These are phyloP conservation scores for Tamandua tetradactyla DNA, from an alignment of 2,797 vertebrate genomes.

Conservation along the genomic window DNA sequence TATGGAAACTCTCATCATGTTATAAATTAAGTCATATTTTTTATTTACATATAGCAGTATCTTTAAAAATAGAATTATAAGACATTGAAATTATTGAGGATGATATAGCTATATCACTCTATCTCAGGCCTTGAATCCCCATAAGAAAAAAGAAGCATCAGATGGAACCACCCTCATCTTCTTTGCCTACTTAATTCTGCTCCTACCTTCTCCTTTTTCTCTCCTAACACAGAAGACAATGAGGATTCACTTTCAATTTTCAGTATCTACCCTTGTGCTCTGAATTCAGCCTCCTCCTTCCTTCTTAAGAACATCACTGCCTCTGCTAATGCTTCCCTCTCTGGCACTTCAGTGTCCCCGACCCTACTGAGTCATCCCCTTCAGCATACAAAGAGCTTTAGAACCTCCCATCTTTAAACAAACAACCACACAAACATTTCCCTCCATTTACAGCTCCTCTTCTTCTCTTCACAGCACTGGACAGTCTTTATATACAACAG, in stretches of 20 bases:
- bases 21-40: slow-evolving; percentile 11
- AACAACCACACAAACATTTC: background rate
- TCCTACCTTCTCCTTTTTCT: background rate
- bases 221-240: background rate
- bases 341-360: background rate
- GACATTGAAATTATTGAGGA: background rate
- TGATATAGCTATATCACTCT: background rate
- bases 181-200: background rate
- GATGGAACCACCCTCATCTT: background rate
- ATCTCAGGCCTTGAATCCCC: background rate
- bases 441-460: background rate
- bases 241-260: background rate
- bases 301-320: background rate
- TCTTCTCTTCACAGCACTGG: background rate
- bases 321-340: background rate
- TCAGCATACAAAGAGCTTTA: background rate
- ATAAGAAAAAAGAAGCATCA: background rate
- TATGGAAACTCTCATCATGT: background rate
- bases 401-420: slow-evolving; percentile 2
- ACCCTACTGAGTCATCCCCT: background rate
- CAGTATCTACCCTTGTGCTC: background rate
- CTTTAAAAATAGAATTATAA: slow-evolving; percentile 6
- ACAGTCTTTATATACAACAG: background rate
- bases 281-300: background rate
- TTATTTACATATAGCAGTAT: background rate